Conservation (phyloP, 1,140 invertebrate genomes). For the Saccostrea cuccullata region DNA sequence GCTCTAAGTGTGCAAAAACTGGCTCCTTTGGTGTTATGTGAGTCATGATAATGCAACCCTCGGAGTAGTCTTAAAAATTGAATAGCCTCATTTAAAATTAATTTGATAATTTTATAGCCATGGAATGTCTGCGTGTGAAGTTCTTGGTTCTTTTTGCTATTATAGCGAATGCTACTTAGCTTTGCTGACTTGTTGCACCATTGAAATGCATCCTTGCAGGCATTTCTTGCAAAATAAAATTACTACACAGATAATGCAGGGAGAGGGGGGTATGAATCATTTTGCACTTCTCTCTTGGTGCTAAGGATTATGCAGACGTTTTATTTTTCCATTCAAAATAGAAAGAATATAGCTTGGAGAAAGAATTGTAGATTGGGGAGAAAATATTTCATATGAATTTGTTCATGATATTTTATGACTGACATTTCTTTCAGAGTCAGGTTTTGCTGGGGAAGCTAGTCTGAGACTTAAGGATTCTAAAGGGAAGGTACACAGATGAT, state of each 20-base stretch:
- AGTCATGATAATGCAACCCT: conserved; percentile 11
- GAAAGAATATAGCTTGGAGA: background rate
- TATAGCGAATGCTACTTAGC: background rate
- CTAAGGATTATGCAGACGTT: background rate
- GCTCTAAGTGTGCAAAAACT: background rate
- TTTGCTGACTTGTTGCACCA: conserved; percentile 2
- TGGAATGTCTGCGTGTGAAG: background rate
- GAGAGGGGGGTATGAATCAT: background rate
- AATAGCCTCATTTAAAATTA: conserved; percentile 23
- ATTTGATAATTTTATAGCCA: conserved; percentile 28
- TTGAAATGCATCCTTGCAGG: background rate
- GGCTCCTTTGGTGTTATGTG: conserved; percentile 2
- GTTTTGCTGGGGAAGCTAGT: too few relatives aligned
- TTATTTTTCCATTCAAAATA: background rate
- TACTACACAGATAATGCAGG: background rate
- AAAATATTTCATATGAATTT: background rate
- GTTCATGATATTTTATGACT: background rate
- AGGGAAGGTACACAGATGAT: too few relatives aligned
- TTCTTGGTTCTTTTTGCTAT: background rate
- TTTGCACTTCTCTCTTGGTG: conserved; percentile 11
- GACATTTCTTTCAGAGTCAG: background rate
- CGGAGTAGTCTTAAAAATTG: background rate
- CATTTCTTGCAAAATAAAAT: conserved; percentile 4
- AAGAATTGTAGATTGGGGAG: background rate
- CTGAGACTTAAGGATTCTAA: too few relatives aligned